A percentile compares a stretch with the other conserved stretches of the same genome.
Evolutionary conservation across 1,140 invertebrate species (phyloP).

Genomic region (Caenorhabditis brenneri): DNA sequence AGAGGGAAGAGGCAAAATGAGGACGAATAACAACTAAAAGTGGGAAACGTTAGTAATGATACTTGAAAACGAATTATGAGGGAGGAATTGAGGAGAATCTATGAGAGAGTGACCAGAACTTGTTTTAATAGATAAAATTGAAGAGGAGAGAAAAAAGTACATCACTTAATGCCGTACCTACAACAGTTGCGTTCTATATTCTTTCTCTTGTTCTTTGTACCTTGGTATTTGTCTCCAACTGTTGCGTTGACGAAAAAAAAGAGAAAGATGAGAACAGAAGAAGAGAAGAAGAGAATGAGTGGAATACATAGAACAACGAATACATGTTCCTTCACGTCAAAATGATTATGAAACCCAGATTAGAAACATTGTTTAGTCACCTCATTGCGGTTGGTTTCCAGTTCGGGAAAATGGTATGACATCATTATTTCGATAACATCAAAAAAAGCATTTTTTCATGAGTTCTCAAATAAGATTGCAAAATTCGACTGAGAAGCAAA

Average conservation of each 20-base stretch:
- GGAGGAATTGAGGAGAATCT: not conserved
- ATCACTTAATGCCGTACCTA: not conserved
- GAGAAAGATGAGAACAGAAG: too few species aligned
- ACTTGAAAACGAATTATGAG: conserved; percentile 15
- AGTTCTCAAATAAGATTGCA: too few species aligned
- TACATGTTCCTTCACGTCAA: too few species aligned
- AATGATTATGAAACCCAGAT: too few species aligned
- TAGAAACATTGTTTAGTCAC: too few species aligned
- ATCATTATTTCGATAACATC: too few species aligned
- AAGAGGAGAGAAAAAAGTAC: not conserved
- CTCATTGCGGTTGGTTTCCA: too few species aligned
- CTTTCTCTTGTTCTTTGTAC: conserved; percentile 17
- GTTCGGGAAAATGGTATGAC: too few species aligned
- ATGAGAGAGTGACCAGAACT: not conserved
- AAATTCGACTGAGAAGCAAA: too few species aligned
- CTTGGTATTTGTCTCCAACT: not conserved
- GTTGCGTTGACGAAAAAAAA: not conserved
- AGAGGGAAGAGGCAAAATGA: not conserved
- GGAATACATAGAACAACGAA: not conserved
- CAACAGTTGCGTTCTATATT: not conserved
- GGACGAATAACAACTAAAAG: not conserved
- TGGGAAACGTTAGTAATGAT: not conserved
- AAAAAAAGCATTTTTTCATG: too few species aligned
- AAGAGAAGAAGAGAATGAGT: too few species aligned
- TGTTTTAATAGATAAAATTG: not conserved